Evolutionary conservation across 1,140 invertebrate species (phyloP).

Genomic region (Drosophila kikkawai): DNA sequence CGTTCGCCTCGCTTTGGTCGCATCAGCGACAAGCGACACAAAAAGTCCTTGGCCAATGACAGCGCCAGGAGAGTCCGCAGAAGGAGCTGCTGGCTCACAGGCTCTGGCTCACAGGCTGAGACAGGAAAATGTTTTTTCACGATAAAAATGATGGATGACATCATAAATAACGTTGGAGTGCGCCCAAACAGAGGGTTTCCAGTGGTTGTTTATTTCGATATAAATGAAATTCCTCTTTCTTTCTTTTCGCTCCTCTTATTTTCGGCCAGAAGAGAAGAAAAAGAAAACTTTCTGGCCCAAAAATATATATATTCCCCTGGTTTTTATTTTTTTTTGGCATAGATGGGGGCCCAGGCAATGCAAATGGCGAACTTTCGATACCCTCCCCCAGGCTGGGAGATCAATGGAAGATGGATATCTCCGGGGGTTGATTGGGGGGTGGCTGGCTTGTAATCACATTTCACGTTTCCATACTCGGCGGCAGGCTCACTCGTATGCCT

Average conservation of each 20-base stretch:
- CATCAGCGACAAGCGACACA: slow-evolving; percentile 78
- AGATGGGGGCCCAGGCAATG: slow-evolving; percentile 48
- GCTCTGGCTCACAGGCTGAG: slow-evolving; percentile 71
- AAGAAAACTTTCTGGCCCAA: slow-evolving; percentile 63
- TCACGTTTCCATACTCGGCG: slow-evolving; percentile 54
- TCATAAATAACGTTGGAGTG: slow-evolving; percentile 85
- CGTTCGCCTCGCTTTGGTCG: slow-evolving; percentile 32
- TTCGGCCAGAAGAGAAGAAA: slow-evolving; percentile 59
- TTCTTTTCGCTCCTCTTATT: slow-evolving; percentile 57
- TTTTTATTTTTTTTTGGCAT: slow-evolving; percentile 51
- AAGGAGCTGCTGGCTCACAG: slow-evolving; percentile 40
- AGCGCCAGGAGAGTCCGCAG: slow-evolving; percentile 47
- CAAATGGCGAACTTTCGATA: slow-evolving; percentile 72
- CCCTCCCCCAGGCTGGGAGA: slow-evolving; percentile 49
- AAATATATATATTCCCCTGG: slow-evolving; percentile 33
- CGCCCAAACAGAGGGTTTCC: slow-evolving; percentile 81
- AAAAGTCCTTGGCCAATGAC: slow-evolving; percentile 83
- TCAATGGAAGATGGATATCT: slow-evolving; percentile 63
- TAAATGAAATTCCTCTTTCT: slow-evolving; percentile 81
- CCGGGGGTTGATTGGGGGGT: slow-evolving; percentile 45
- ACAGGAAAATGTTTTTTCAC: slow-evolving; percentile 85
- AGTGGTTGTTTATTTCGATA: slow-evolving; percentile 85
- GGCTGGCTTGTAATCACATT: slow-evolving; percentile 76
- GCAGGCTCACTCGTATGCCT: slow-evolving; percentile 47
- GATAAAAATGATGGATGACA: slow-evolving; percentile 85